These are phyloP conservation scores for Centrocercus urophasianus DNA, from an alignment of 2,113 vertebrate genomes.

Conservation along the genomic window DNA sequence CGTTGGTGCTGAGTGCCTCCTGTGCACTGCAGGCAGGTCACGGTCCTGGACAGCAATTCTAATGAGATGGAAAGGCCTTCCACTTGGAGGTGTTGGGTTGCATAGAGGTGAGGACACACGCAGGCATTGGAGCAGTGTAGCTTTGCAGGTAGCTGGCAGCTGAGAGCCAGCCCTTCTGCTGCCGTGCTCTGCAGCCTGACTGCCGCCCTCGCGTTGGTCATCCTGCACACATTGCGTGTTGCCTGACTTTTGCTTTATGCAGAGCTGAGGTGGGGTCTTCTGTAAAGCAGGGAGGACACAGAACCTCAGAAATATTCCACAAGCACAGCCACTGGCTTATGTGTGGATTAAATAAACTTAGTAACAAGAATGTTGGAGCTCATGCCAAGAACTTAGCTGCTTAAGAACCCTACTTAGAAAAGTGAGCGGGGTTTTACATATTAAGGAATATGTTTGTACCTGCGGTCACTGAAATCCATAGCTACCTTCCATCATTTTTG, in stretches of 20 bases:
- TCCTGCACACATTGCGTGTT: not conserved
- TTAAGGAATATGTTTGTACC: not conserved
- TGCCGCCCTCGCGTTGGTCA: not conserved
- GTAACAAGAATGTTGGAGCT: not conserved
- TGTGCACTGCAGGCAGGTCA: not conserved
- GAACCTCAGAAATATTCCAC: not conserved
- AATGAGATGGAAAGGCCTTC: not conserved
- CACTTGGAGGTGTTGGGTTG: not conserved
- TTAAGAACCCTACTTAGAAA: not conserved
- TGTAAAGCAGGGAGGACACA: not conserved
- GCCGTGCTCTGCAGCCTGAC: no score
- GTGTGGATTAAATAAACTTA: not conserved
- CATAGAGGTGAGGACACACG: not conserved
- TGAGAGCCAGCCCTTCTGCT: not conserved
- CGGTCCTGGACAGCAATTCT: not conserved
- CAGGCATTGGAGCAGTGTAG: accelerated
- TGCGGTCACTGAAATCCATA: not conserved
- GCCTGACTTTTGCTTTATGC: accelerated
- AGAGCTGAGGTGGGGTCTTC: not conserved
- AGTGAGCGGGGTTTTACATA: not conserved
- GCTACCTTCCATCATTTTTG: not conserved
- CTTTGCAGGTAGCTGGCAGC: not conserved
- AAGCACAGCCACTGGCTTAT: not conserved
- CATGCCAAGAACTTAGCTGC: not conserved
- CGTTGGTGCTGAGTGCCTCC: not conserved